Evolutionary conservation across 2,113 vertebrate genomes (phyloP), one percentile per base, ranked within the genome.

Genomic region (Podarcis raffonei): DNA sequence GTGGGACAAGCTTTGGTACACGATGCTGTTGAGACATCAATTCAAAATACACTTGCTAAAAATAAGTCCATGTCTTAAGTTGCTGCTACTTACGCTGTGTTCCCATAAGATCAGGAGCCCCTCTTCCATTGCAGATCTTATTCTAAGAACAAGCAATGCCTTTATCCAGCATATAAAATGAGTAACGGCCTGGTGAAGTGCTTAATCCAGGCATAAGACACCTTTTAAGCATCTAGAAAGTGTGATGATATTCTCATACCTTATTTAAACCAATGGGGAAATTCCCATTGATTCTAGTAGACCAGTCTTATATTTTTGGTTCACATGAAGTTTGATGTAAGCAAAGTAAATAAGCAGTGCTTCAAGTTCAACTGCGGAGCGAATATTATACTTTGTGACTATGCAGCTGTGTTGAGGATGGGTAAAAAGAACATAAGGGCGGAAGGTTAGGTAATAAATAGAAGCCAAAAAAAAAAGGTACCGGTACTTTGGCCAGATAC

Each of bases 31-130:
- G 80, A 77, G 42, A 94, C 90, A 84, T 0, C 0, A 22, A 72
- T 90, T 59, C 83, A 87, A 83, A 87, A 53, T 48, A 66, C 83
- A 93, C 12, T 15, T 57, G 42, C 59, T 88, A 88, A 92, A 71
- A 69, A 81, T 4, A 32, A 13, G 4, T 62, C 90, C 65, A 53
- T 27, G 39, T 87, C 27, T 69, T 69, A 84, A 0, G 0, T 27
- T 62, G 35, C 27, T 0, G 20, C 5, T 25, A 25, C 75, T 69
- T 85, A 42, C 37, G 76, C 42, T 82, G 80, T 4, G 23, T 0
- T 16, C 30, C 76, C 53, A 78, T 78, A 25, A 77, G 0, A 2
- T 53, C 5, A 68, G 75, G n/a, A 1, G 3, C 30, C 42, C 35
- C 30, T 25, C 39, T 68, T 68, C 37, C 39, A 79, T 7, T 6